Percentiles rank a stretch among this genome's conserved stretches.
Evolutionary conservation across 2,888 invertebrate species (phyloP).

Genomic region (Cybosia mesomella): DNA sequence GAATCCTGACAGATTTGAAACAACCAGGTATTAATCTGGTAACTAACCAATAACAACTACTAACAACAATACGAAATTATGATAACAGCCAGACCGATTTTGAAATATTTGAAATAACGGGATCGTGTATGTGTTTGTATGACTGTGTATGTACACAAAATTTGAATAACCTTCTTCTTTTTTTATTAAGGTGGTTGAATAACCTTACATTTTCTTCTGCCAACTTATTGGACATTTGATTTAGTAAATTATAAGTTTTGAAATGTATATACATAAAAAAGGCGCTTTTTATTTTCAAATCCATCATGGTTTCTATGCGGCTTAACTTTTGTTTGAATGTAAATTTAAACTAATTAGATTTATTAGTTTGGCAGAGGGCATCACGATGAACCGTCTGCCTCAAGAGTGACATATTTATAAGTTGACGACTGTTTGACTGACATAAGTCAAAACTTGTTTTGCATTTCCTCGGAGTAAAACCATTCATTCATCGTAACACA

Average conservation of each 20-base stretch:
- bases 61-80: constrained; percentile 11
- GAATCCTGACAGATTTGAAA: constrained; percentile 71
- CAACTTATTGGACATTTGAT: background rate
- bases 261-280: background rate
- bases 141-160: no score
- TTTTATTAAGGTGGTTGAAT: no score
- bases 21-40: constrained; percentile 56
- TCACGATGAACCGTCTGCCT: constrained; percentile 26
- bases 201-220: no score
- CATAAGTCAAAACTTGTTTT: constrained; percentile 49
- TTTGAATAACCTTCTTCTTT: no score
- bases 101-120: constrained; percentile 41
- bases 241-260: background rate
- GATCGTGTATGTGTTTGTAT: constrained; percentile 35
- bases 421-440: constrained; percentile 34
- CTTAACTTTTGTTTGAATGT: constrained; percentile 4
- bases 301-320: background rate
- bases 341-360: constrained; percentile 25
- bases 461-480: constrained; percentile 43
- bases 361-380: constrained; percentile 25
- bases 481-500: constrained; percentile 56
- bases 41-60: background rate
- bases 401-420: constrained; percentile 36
- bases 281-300: background rate
- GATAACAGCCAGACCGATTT: constrained; percentile 43